phyloP scores from a whole-genome alignment of 2,797 vertebrate species.

The Avahi laniger region DNA sequence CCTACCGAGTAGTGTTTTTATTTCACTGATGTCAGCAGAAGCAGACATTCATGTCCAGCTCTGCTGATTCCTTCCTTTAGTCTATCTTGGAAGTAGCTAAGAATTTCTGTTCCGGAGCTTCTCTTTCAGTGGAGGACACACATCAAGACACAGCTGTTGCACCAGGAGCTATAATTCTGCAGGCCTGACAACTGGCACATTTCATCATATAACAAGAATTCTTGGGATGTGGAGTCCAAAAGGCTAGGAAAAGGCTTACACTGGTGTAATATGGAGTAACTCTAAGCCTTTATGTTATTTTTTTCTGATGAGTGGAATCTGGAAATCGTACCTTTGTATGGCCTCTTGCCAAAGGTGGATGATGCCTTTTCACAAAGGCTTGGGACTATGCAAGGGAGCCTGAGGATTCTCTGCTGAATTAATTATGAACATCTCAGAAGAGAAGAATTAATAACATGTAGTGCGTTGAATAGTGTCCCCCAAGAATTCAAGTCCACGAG shows the following conservation, averaged over 20 bases:
- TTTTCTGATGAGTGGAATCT: not conserved
- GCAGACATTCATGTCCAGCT: not conserved
- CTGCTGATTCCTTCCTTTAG: conserved; percentile 22
- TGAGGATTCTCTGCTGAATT: not conserved
- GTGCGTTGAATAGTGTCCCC: not conserved
- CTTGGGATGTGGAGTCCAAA: conserved; percentile 10
- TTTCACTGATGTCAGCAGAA: not conserved
- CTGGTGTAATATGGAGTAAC: not conserved
- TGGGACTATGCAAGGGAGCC: not conserved
- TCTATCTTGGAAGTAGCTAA: conserved; percentile 29
- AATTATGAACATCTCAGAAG: not conserved
- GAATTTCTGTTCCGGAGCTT: not conserved
- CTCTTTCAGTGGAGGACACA: not conserved
- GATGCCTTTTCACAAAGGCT: not conserved
- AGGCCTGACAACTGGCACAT: conserved; percentile 57
- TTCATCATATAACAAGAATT: conserved; percentile 44
- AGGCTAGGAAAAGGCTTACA: not conserved
- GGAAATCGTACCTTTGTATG: not conserved
- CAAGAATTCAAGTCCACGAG: not conserved
- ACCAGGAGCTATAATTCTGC: not conserved
- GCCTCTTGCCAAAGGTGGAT: not conserved
- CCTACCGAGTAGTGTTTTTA: not conserved
- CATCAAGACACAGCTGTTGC: conserved; percentile 42
- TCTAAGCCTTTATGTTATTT: not conserved
- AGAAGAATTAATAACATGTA: not conserved